Conservation (phyloP, 2,113 vertebrate species). For the Elephantulus edwardii region DNA sequence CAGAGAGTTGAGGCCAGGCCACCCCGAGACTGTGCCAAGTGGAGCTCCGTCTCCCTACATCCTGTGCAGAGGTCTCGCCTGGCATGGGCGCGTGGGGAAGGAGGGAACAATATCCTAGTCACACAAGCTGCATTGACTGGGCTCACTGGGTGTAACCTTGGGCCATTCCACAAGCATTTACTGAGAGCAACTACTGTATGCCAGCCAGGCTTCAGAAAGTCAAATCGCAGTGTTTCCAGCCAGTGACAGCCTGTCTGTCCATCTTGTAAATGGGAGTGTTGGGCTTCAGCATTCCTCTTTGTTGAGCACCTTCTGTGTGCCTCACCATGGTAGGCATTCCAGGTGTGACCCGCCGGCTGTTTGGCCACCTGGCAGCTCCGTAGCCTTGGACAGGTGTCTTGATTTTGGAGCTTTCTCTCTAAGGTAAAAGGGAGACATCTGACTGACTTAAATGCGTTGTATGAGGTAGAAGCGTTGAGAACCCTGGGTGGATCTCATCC, state of each 20-base stretch:
- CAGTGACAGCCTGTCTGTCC: background rate
- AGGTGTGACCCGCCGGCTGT: too few relatives aligned
- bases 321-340: too few relatives aligned
- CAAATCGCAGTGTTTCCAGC: background rate
- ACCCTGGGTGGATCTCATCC: background rate
- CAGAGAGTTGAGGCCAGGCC: background rate
- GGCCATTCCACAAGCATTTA: constrained; percentile 23
- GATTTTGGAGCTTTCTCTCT: background rate
- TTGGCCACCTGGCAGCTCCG: too few relatives aligned
- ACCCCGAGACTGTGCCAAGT: background rate
- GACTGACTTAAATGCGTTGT: too few relatives aligned
- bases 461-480: too few relatives aligned
- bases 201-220: constrained; percentile 50
- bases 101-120: background rate
- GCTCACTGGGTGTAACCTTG: background rate
- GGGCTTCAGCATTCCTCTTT: too few relatives aligned
- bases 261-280: too few relatives aligned
- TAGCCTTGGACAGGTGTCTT: background rate
- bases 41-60: background rate
- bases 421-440: too few relatives aligned
- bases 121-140: background rate
- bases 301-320: too few relatives aligned
- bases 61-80: background rate
- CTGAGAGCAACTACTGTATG: constrained; percentile 54
- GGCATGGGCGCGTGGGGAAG: background rate